Evolutionary conservation across 2,797 vertebrate genomes (phyloP), one percentile per base, ranked within the genome.

Genomic region (Enteromius trimaculatus): DNA sequence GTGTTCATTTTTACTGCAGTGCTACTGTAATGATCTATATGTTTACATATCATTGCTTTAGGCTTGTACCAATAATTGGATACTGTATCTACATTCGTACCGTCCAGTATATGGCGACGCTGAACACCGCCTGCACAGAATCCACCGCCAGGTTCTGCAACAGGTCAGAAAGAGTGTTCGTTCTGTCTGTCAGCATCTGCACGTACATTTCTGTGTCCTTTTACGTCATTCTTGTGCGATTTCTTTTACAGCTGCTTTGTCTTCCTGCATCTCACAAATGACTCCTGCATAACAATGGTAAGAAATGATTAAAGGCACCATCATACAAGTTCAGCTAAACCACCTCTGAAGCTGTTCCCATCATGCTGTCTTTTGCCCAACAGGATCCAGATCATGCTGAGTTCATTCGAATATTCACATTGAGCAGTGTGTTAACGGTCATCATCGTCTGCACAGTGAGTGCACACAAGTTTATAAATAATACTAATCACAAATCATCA

Each of bases 391-490:
- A 1, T 16, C 92, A 95, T 5, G 72, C 88, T 6, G 81, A 26
- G 16, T 90, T 91, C 68, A 91, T 89, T 82, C 90, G 74, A 83
- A 76, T 84, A 60, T 34, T 93, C 84, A 90, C 96, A 60, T 80
- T 95, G 39, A 0, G 90, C 1, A 84, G 89, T 79, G 89, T 95
- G 86, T 87, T 95, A 90, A 75, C 84, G 62, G 95, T 94, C 88
- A 86, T 95, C 42, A 17, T 93, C 47, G 90, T 87, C 83, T 95
- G 95, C 90, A 91, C 91, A 81, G 96, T 96, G 85, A 94, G 95
- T 77, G 58, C 0, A 80, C 1, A 74, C 55, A 82, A 37, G 13
- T 58, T 75, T 55, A 75, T 8, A 1, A 37, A 75, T 53, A 71
- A 19, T 31, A 21, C 16, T 71, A 23, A 17, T 55, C 66, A 47